Evolutionary conservation across 92 coral and sea anemone genomes (phyloP).

Genomic region (Porites lobata): DNA sequence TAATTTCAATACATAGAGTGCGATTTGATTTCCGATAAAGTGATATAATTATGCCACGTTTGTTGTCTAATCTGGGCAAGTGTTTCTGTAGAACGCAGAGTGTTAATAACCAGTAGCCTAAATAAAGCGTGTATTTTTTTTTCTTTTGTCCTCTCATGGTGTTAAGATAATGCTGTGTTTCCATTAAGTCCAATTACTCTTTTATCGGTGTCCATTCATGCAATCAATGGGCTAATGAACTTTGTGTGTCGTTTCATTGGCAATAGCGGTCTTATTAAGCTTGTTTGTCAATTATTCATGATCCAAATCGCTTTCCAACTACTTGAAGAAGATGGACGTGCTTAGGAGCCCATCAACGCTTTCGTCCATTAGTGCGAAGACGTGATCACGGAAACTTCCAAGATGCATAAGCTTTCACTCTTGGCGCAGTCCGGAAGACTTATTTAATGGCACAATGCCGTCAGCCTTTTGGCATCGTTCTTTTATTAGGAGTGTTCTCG

Average conservation of each 20-base stretch:
- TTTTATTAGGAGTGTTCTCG: conserved; percentile 1
- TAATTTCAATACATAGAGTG: no score
- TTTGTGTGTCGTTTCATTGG: conserved; percentile 16
- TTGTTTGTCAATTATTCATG: conserved; percentile 24
- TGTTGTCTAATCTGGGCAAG: background rate
- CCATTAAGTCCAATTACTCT: conserved; percentile 23
- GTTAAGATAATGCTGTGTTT: background rate
- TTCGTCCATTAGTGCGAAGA: background rate
- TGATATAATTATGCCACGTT: background rate
- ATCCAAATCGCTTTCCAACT: conserved; percentile 22
- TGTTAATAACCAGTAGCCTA: background rate
- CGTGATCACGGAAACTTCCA: background rate
- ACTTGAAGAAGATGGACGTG: background rate
- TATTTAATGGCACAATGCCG: background rate
- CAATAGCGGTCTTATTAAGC: conserved; percentile 5
- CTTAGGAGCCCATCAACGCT: background rate
- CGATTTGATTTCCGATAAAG: background rate
- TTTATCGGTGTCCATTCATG: conserved; percentile 3
- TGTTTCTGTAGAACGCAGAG: background rate
- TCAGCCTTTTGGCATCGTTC: background rate
- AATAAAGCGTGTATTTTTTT: conserved; percentile 13
- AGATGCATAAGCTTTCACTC: background rate
- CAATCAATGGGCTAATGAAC: conserved; percentile 21
- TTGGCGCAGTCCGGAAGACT: background rate
- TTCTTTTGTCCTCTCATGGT: background rate